Evolutionary conservation across 92 coral and sea anemone genomes (phyloP), one percentile per base, ranked within the genome.

Genomic region (Phymanthus crucifer): DNA sequence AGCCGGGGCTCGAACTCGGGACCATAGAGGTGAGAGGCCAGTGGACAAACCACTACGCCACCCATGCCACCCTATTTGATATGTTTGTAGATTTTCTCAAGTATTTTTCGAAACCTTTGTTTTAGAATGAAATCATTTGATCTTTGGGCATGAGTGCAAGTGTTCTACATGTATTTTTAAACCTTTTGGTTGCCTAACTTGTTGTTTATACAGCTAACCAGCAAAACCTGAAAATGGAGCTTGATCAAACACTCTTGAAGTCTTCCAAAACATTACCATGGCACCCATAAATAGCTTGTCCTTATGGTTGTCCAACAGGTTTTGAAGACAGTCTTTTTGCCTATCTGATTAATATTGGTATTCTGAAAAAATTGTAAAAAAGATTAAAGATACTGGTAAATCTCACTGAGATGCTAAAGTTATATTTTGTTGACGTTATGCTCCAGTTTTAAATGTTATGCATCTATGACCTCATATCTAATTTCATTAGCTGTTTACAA

Each of bases 211-310:
- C 1, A 61, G 34, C 17, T 24, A 26, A 61, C 34, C 68, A 61
- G 16, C 34, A 26, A 61, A 61, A 9, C 19, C 12, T 16, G 32
- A 61, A 26, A 61, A 61, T 27, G 68, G 68, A 27, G n/a, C 32
- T 61, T 61, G 34, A 26, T 61, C 68, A 61, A 61, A 61, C 68
- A 61, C 68, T 61, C 16, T 61, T 61, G 68, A 61, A 61, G 68
- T 26, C 68, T 61, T 61, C 16, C 7, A 27, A 5, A 61, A 11
- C 32, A 23, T 61, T 61, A 24, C 36, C 16, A 26, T 26, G 34
- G 32, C 36, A 29, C 11, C 68, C 27, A 4, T 24, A 61, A 27
- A 61, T 61, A 9, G 68, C 34, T 61, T 54, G 64, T 43, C 14
- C 1, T 61, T 61, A 21, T 16, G 12, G 16, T 26, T 26, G 68